Evolutionary conservation across 2,113 vertebrate genomes (phyloP), one percentile per base, ranked within the genome.

Genomic region (Dryoscopus gambensis): DNA sequence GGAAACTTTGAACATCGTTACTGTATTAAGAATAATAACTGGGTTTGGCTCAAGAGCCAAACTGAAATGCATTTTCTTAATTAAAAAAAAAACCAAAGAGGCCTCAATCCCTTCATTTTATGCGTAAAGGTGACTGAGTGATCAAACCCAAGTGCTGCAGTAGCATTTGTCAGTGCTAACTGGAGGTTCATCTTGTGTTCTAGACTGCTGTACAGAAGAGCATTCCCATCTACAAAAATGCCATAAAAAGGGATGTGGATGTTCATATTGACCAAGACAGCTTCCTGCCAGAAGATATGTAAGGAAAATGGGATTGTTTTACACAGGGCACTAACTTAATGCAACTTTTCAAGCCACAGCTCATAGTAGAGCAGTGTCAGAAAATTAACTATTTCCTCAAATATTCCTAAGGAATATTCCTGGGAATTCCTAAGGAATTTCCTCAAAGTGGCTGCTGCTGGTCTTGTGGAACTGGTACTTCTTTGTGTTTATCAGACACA

Each of bases 141-240:
- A 53, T 37, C 37, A 60, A 81, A 73, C 47, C 28, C 0, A 2
- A 31, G 28, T 78, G 62, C 23, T 69, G 37, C 7, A 5, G 9
- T 40, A 73, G 17, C 22, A 21, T 87, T 93, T 90, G 46, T 76
- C 47, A 50, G 5, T 47, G 27, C 59, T 87, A 35, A 87, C 35
- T 55, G 23, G 28, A 67, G 28, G 8, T 88, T 56, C 87, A 24
- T 96, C 52, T 91, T 96, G 17, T 93, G 37, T 82, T 87, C 65
- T 93, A 99, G 99, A 81, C 97, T 37, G 98, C 99, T 57, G 98
- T 99, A 59, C 99, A 99, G 94, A 99, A 98, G 97, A 99, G 98
- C 42, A 98, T 99, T 77, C 98, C 98, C 15, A 75, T 98, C 71
- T 99, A 99, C 96, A 99, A 99, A 98, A 98, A 98, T 17, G 96